Percentiles rank a stretch among this genome's conserved stretches.
Conservation (phyloP, 1,140 invertebrate genomes). For the Gonioctena quinquepunctata region DNA sequence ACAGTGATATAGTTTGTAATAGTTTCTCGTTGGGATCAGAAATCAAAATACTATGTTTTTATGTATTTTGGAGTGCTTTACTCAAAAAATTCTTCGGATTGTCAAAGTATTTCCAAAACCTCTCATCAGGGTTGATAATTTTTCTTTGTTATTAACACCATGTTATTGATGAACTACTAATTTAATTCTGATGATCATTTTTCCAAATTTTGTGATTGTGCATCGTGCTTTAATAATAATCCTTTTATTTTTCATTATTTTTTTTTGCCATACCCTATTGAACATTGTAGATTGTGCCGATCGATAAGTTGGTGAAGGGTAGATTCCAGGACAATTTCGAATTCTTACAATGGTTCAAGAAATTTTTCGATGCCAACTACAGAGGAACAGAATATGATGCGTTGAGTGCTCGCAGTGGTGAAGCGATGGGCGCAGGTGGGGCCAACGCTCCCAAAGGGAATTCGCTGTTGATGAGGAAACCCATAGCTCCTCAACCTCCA, state of each 20-base stretch:
- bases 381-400: conserved; percentile 91
- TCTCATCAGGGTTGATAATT: too few species aligned
- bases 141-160: too few species aligned
- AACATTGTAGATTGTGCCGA: conserved; percentile 74
- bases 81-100: too few species aligned
- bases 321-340: conserved; percentile 99
- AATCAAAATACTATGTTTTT: too few species aligned
- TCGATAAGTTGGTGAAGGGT: conserved; percentile 90
- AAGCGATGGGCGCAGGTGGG: conserved; percentile 75
- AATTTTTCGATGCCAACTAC: conserved; percentile 98
- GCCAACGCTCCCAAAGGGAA: conserved; percentile 62
- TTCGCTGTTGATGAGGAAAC: conserved; percentile 54
- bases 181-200: too few species aligned
- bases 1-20: too few species aligned
- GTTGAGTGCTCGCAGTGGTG: conserved; percentile 79
- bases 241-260: conserved; percentile 28
- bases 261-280: background rate
- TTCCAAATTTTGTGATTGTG: background rate
- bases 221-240: background rate
- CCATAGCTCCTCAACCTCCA: conserved; percentile 54
- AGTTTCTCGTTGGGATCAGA: too few species aligned
- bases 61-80: too few species aligned
- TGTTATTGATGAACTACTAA: too few species aligned
- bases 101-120: too few species aligned
- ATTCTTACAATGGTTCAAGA: conserved; percentile 99